phyloP scores from a whole-genome alignment of 2,797 vertebrate genomes.

The Crocodylus rhombifer region DNA sequence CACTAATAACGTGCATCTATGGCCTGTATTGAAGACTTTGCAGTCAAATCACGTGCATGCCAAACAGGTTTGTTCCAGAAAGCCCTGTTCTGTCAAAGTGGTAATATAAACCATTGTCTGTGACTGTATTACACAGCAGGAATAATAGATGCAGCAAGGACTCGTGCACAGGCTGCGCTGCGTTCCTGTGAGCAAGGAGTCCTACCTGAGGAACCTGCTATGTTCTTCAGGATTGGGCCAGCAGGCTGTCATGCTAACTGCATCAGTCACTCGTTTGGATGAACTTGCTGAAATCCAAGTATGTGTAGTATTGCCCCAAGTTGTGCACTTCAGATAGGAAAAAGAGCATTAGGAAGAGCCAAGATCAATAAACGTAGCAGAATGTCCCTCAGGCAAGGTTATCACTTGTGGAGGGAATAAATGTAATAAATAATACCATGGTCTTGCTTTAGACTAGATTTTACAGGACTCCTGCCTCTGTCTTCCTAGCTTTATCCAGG shows the following conservation, averaged over 20 bases:
- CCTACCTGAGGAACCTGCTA: fast-evolving
- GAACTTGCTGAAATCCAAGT: neutral
- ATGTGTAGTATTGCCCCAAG: fast-evolving
- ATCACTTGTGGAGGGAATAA: neutral
- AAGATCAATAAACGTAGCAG: fast-evolving
- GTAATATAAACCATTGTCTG: no score
- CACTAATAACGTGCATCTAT: neutral
- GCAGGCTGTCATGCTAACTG: neutral
- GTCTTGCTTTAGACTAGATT: neutral
- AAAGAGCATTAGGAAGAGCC: fast-evolving
- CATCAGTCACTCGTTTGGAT: neutral
- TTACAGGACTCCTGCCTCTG: neutral
- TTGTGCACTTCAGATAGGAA: fast-evolving
- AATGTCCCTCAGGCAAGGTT: neutral
- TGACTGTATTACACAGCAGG: neutral
- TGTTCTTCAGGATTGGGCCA: neutral
- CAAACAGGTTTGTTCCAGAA: neutral
- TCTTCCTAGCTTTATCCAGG: neutral
- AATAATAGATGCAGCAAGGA: neutral
- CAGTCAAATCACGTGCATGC: neutral
- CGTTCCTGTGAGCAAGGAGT: neutral
- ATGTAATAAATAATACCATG: fast-evolving
- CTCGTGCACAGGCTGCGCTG: fast-evolving
- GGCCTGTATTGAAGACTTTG: neutral
- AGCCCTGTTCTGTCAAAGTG: neutral